Conservation (phyloP, 1,140 invertebrate genomes). For the Nasonia giraulti region DNA sequence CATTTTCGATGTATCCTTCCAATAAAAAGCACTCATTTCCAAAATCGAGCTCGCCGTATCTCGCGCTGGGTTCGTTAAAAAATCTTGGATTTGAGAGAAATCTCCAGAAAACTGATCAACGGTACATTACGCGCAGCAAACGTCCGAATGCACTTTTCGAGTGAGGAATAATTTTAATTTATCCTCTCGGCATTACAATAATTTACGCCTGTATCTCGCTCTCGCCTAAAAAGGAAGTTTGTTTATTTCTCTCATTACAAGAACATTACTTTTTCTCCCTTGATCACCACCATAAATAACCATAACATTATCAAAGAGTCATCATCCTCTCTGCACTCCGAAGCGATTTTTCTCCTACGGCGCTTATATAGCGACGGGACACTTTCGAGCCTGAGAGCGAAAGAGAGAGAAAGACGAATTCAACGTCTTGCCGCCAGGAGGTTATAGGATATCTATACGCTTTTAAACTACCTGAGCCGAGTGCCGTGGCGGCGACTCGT, state of each 20-base stretch:
- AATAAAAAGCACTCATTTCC: background rate
- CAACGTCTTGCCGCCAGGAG: background rate
- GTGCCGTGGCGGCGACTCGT: constrained; percentile 39
- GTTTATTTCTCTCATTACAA: constrained; percentile 49
- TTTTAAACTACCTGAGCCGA: constrained; percentile 49
- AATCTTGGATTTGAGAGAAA: background rate
- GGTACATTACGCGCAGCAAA: background rate
- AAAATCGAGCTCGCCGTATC: background rate
- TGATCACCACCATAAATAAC: constrained; percentile 48
- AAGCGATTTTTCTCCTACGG: constrained; percentile 6
- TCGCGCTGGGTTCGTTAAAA: background rate
- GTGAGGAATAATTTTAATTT: constrained; percentile 20
- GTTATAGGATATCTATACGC: constrained; percentile 46
- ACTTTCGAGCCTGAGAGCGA: background rate
- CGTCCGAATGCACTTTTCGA: background rate
- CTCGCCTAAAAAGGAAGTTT: constrained; percentile 26
- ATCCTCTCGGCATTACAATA: constrained; percentile 13
- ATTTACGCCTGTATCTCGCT: constrained; percentile 18
- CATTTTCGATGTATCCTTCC: background rate
- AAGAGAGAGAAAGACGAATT: background rate
- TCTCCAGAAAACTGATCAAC: constrained; percentile 19
- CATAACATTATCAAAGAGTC: constrained; percentile 47
- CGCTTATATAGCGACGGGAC: background rate
- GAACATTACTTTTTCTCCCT: constrained; percentile 27
- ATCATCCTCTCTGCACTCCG: constrained; percentile 21